Percentiles rank a stretch among this genome's conserved stretches.
phyloP scores from a whole-genome alignment of 2,113 vertebrate species.

The Heterotis niloticus region DNA sequence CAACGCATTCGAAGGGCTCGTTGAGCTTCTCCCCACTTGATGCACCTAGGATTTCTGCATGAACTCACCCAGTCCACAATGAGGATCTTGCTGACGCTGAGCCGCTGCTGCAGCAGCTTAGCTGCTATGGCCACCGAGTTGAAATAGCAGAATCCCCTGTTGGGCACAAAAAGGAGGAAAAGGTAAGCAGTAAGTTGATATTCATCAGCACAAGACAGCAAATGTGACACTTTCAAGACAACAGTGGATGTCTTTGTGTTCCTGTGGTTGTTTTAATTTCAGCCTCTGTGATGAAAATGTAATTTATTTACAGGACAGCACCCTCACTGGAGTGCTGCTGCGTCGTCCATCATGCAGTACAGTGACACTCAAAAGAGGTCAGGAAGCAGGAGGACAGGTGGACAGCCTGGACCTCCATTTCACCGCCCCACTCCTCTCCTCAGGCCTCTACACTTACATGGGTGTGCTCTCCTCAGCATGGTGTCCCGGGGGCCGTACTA shows the following conservation, averaged over 20 bases:
- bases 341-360: not conserved
- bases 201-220: not conserved
- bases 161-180: conserved; percentile 16
- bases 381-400: not conserved
- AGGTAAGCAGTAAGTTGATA: conserved; percentile 16
- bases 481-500: conserved; percentile 92
- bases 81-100: conserved; percentile 92
- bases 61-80: conserved; percentile 96
- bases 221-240: not conserved
- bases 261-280: too few relatives aligned
- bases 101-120: conserved; percentile 89
- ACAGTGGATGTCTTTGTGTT: not conserved
- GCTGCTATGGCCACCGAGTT: conserved; percentile 95
- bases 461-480: conserved; percentile 95
- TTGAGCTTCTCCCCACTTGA: too few relatives aligned
- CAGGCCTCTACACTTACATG: conserved; percentile 73
- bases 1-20: not conserved
- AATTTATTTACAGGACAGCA: not conserved
- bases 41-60: too few relatives aligned
- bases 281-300: not conserved
- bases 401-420: not conserved
- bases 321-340: not conserved
- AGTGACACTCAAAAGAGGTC: not conserved
- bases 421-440: not conserved
- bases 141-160: conserved; percentile 99